These are phyloP conservation scores for Pycnonotus jocosus DNA, from an alignment of 2,113 vertebrate species.

Conservation along the genomic window DNA sequence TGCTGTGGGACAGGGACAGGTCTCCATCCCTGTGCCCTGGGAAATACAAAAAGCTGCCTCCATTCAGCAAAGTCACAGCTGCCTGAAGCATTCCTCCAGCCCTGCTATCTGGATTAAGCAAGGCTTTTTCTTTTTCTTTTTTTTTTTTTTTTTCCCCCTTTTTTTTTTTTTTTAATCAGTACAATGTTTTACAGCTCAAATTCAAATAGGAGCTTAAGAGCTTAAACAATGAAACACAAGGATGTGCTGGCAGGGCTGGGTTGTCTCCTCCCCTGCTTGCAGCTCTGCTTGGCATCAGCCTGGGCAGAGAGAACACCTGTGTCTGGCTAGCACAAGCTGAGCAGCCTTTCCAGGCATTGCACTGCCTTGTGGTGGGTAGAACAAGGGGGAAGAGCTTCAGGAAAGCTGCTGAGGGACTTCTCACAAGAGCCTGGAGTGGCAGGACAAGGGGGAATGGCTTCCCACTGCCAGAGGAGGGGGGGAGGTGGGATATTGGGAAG, in stretches of 20 bases:
- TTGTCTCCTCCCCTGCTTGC: background rate
- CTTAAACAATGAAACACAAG: constrained; percentile 6
- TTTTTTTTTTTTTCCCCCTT: background rate
- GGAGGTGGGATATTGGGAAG: accelerated
- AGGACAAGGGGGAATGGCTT: background rate
- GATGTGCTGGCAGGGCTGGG: background rate
- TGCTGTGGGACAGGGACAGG: background rate
- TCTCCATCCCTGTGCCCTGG: background rate
- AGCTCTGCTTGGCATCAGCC: background rate
- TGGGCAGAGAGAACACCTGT: background rate
- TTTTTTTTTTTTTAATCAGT: background rate
- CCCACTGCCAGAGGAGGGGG: no score
- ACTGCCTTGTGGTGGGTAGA: background rate
- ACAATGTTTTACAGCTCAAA: constrained; percentile 41
- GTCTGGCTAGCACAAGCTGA: background rate
- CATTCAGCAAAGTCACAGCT: background rate
- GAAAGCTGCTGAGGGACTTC: background rate
- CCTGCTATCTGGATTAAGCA: background rate
- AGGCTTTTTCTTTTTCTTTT: background rate
- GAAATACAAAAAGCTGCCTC: background rate
- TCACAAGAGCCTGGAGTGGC: background rate
- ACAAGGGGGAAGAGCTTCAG: accelerated
- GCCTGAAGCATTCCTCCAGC: background rate
- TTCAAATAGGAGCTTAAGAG: constrained; percentile 49
- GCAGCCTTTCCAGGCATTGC: background rate